These are phyloP conservation scores for Spodoptera littoralis DNA, from an alignment of 2,888 invertebrate genomes.

Conservation along the genomic window DNA sequence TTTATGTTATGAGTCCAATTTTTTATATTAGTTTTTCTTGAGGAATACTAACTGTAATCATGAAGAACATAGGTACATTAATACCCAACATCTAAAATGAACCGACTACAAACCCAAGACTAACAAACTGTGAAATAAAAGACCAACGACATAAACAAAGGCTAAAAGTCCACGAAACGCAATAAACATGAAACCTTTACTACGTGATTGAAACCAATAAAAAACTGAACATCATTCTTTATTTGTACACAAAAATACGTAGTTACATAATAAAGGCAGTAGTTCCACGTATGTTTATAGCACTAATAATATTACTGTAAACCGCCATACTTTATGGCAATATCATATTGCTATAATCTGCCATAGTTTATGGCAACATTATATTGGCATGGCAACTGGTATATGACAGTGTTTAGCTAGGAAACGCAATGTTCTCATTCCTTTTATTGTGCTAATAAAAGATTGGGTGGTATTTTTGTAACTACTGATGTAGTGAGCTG, in stretches of 20 bases:
- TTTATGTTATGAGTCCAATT: too few relatives aligned
- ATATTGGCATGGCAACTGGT: conserved; percentile 32
- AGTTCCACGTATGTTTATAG: conserved; percentile 44
- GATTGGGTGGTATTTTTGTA: conserved; percentile 5
- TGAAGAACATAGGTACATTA: too few relatives aligned
- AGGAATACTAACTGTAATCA: too few relatives aligned
- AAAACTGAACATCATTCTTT: conserved; percentile 6
- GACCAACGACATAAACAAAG: too few relatives aligned
- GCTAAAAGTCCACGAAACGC: too few relatives aligned
- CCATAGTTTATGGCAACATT: conserved; percentile 38
- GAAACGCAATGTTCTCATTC: conserved; percentile 15
- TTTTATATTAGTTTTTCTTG: too few relatives aligned
- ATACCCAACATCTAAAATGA: too few relatives aligned
- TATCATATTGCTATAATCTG: too few relatives aligned
- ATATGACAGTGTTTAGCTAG: conserved; percentile 18
- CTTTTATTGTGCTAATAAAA: conserved; percentile 41
- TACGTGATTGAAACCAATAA: conserved; percentile 1
- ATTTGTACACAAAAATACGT: conserved; percentile 39
- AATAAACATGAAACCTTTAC: neutral
- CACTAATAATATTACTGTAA: conserved; percentile 45
- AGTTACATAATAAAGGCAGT: conserved; percentile 40
- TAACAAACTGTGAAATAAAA: neutral
- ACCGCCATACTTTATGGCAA: conserved; percentile 3
- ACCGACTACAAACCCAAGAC: too few relatives aligned
- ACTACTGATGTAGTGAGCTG: conserved; percentile 6